Percentiles rank a stretch among this genome's conserved stretches.
phyloP scores from a whole-genome alignment of 2,888 invertebrate species.

The Drosophila borborema region DNA sequence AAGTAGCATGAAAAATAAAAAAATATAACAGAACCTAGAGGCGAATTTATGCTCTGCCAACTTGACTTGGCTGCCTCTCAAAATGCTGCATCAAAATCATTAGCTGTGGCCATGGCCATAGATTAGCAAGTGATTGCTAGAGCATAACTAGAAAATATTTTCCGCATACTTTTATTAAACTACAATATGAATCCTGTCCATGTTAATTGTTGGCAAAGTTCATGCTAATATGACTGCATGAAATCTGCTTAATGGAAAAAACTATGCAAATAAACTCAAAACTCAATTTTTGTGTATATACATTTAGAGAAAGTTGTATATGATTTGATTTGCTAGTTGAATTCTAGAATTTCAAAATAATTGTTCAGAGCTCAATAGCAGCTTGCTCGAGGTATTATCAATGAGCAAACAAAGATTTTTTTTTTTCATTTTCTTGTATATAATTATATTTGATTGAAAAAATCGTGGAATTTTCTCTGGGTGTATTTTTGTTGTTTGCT shows the following conservation, averaged over 20 bases:
- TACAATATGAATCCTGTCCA: neutral
- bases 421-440: neutral
- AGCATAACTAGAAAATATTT: neutral
- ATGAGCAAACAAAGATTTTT: neutral
- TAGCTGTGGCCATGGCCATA: conserved; percentile 8
- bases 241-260: neutral
- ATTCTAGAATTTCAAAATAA: neutral
- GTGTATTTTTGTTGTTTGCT: conserved; percentile 19
- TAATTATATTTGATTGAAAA: neutral
- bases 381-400: neutral
- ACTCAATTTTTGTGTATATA: neutral
- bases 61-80: conserved; percentile 53
- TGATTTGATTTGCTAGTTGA: neutral
- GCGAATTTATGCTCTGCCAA: conserved; percentile 22
- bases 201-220: neutral
- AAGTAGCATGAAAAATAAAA: conserved; percentile 55
- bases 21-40: conserved; percentile 34
- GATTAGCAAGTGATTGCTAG: conserved; percentile 13
- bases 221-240: neutral
- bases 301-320: neutral
- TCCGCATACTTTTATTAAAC: neutral
- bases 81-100: conserved; percentile 40
- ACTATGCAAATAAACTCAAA: neutral
- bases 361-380: neutral
- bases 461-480: neutral